Evolutionary conservation across 30 jellyfish, hydroid and myxozoan species (phyloP).

Genomic region (Chrysaora quinquecirrha): DNA sequence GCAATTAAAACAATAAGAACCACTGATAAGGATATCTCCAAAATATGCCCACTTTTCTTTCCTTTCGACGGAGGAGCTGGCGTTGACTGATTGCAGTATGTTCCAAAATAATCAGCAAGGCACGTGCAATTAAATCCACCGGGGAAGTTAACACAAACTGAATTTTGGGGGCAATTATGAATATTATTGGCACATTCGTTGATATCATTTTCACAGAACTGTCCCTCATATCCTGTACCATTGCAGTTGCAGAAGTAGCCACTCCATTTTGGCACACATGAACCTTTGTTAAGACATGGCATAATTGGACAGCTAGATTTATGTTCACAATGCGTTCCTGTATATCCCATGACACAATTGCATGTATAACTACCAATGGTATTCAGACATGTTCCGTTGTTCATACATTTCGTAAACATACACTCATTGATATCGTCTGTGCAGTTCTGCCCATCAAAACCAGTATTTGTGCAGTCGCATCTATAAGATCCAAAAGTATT

Average conservation of each 20-base stretch:
- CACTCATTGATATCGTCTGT: slow-evolving; percentile 68
- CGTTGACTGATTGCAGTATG: slow-evolving; percentile 38
- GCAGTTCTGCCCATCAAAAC: slow-evolving; percentile 62
- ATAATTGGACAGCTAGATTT: slow-evolving; percentile 14
- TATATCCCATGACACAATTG: slow-evolving; percentile 42
- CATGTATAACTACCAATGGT: slow-evolving; percentile 49
- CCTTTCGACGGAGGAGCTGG: slow-evolving; percentile 15
- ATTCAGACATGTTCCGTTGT: slow-evolving; percentile 63
- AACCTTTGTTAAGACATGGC: slow-evolving; percentile 59
- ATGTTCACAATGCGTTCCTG: slow-evolving; percentile 54
- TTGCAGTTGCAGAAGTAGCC: slow-evolving; percentile 45
- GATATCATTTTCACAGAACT: slow-evolving; percentile 19
- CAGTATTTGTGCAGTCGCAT: slow-evolving; percentile 72
- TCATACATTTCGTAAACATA: slow-evolving; percentile 28
- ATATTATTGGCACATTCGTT: slow-evolving; percentile 37
- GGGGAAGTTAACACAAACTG: slow-evolving; percentile 41
- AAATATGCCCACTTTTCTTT: slow-evolving; percentile 6
- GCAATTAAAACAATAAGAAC: slow-evolving; percentile 20
- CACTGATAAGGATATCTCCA: slow-evolving; percentile 45
- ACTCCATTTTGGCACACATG: not conserved
- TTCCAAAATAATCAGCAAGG: slow-evolving; percentile 19
- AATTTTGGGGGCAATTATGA: slow-evolving; percentile 18
- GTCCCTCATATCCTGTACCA: slow-evolving; percentile 59
- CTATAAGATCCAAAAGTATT: slow-evolving; percentile 42
- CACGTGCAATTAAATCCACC: slow-evolving; percentile 70